Percentiles rank a stretch among this genome's conserved stretches.
These are phyloP conservation scores for Suncus etruscus DNA, from an alignment of 2,113 vertebrate genomes.

Conservation along the genomic window DNA sequence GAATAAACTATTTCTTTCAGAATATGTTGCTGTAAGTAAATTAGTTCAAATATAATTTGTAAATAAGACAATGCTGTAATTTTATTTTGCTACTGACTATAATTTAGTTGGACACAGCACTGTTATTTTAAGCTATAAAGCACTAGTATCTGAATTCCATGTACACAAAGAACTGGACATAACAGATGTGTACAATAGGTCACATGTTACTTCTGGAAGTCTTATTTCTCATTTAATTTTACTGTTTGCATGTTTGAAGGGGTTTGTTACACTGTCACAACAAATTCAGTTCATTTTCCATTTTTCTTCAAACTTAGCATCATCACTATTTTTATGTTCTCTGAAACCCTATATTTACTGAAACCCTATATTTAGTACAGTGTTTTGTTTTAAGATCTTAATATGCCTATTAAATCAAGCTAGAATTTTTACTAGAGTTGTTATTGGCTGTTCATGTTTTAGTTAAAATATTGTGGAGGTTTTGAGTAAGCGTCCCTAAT, in stretches of 20 bases:
- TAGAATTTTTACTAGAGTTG: constrained; percentile 5
- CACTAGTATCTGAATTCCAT: background rate
- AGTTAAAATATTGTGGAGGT: background rate
- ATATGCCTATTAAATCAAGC: background rate
- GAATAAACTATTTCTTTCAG: background rate
- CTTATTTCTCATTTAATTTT: background rate
- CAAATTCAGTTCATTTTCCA: background rate
- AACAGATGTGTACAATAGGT: background rate
- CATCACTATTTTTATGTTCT: background rate
- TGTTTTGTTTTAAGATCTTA: constrained; percentile 35
- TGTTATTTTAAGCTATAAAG: background rate
- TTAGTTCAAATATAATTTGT: background rate
- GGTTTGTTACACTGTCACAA: background rate
- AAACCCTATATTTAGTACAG: background rate
- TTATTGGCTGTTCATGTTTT: background rate
- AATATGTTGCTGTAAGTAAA: background rate
- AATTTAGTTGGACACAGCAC: background rate
- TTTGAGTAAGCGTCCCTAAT: background rate
- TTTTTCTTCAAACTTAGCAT: background rate
- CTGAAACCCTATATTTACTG: background rate
- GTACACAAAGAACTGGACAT: too few species aligned
- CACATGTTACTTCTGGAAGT: background rate
- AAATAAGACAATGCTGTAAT: background rate
- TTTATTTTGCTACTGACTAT: background rate
- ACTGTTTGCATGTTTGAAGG: background rate